phyloP scores from a whole-genome alignment of 2,797 vertebrate species.

The Coccyzus lansbergi region DNA sequence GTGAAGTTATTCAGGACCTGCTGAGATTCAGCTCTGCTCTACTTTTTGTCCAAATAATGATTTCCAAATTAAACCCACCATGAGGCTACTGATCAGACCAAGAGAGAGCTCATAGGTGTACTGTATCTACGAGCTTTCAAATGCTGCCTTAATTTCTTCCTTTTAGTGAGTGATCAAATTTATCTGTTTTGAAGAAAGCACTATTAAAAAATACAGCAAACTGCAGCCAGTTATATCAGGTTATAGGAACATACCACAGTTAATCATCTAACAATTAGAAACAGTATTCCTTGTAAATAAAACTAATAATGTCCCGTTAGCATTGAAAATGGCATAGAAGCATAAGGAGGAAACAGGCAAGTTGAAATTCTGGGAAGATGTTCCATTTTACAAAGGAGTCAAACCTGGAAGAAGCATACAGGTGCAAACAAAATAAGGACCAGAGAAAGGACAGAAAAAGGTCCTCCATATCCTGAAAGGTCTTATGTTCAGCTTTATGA shows the following conservation, averaged over 20 bases:
- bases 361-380: neutral
- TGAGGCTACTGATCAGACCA: neutral
- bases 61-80: conserved; percentile 36
- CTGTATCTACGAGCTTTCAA: neutral
- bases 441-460: neutral
- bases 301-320: neutral
- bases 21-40: conserved; percentile 24
- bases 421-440: neutral
- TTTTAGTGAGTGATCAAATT: conserved; percentile 13
- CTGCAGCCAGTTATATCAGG: neutral
- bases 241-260: neutral
- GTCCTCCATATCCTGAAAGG: accelerated
- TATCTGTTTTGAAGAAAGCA: neutral
- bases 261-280: neutral
- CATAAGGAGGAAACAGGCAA: neutral
- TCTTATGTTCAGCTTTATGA: neutral
- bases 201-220: neutral
- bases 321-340: neutral
- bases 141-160: conserved; percentile 2
- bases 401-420: neutral
- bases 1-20: neutral
- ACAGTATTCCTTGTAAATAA: neutral
- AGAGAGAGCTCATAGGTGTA: neutral
- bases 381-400: neutral
- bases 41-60: conserved; percentile 26